Conservation (phyloP, 2,113 vertebrate genomes). For the Gymnorhina tibicen region DNA sequence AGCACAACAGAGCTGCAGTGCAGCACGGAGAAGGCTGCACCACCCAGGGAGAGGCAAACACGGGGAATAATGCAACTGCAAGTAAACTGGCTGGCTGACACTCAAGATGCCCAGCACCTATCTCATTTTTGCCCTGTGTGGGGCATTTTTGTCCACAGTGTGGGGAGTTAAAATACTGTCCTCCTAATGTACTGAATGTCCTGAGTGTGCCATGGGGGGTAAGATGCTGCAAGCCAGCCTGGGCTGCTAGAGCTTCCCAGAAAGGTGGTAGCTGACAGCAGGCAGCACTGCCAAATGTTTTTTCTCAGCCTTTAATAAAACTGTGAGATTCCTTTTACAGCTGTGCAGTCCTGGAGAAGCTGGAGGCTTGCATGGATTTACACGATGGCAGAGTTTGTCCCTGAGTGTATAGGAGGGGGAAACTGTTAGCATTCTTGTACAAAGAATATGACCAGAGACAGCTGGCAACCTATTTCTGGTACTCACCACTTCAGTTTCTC, state of each 20-base stretch:
- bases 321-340: constrained; percentile 65
- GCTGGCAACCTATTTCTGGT: constrained; percentile 60
- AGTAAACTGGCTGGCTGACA: neutral
- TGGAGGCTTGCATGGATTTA: constrained; percentile 48
- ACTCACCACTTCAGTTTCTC: constrained; percentile 38
- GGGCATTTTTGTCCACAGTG: neutral
- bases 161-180: neutral
- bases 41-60: neutral
- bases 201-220: neutral
- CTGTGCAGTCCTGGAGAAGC: constrained; percentile 35
- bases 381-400: constrained; percentile 23
- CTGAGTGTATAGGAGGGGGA: neutral
- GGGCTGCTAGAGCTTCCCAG: neutral
- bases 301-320: constrained; percentile 62
- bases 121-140: neutral
- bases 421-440: constrained; percentile 48
- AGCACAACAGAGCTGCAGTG: neutral
- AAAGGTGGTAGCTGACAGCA: constrained; percentile 39
- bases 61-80: accelerated
- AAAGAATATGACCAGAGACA: constrained; percentile 45
- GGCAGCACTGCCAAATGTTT: constrained; percentile 44
- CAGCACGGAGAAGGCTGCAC: neutral
- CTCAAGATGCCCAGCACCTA: neutral
- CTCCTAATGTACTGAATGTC: neutral
- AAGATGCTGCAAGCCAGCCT: neutral